Evolutionary conservation across 92 coral and sea anemone species (phyloP), one percentile per base, ranked within the genome.

Genomic region (Hydrozoanthus gracilis): DNA sequence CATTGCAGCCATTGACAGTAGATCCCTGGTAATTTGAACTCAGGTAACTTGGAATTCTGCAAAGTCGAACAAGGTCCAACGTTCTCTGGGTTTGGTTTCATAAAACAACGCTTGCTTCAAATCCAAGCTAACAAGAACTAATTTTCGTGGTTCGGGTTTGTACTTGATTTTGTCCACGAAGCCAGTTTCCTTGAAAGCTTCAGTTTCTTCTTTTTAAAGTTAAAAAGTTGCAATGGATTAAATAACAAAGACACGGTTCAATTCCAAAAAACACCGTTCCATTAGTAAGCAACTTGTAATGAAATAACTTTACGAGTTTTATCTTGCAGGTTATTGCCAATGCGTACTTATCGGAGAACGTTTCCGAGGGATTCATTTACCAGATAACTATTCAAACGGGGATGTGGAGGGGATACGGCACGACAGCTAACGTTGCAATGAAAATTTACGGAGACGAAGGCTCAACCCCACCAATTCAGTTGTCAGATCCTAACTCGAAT

Each of bases 341-440:
- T 83, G 94, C 93, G 17, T 46, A 74, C 64, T 79, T 95, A 13
- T 86, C 87, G 5, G 86, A 90, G 16, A 88, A 70, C 54, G 54
- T 69, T 55, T 73, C 89, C 71, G 94, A 93, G 17, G 94, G 91
- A 9, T 82, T 71, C 73, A 68, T 73, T 8, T 94, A 94, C 82
- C 87, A 82, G 18, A 87, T 94, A 15, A 91, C 98, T 0, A 83
- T 94, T 15, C 95, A 94, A 64, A 92, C 98, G 0, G 98, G 98
- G 15, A 94, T 94, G 95, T 94, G 98, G 98, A 79, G 91, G 76
- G 95, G 94, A 47, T 92, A 89, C 76, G 98, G 98, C 0, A 94
- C 98, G 1, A 83, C 98, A 1, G 94, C 98, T 9, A 94, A 94
- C 62, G 95, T 94, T 45, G 94, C 94, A 7, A 46, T 94, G 44